Percentiles rank a stretch among this genome's conserved stretches.
phyloP scores from a whole-genome alignment of 1,140 invertebrate species.

The Xylocopa sonorina region DNA sequence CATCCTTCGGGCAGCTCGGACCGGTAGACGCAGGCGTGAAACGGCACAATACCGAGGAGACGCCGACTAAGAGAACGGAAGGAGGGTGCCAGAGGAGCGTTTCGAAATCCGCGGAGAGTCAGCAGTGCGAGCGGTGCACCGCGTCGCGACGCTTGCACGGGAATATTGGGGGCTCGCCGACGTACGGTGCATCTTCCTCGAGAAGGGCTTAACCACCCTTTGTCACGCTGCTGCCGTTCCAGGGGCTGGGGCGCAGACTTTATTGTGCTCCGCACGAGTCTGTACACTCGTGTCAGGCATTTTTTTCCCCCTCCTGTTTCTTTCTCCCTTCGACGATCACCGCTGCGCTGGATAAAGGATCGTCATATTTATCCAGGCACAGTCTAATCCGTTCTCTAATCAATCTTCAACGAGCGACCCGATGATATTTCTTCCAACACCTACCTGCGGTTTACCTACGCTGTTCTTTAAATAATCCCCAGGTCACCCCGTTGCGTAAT shows the following conservation, averaged over 20 bases:
- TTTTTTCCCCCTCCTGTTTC: constrained; percentile 53
- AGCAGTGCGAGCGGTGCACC: constrained; percentile 38
- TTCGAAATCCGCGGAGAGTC: background rate
- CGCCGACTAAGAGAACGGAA: too few species aligned
- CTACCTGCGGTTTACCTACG: background rate
- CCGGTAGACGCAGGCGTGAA: background rate
- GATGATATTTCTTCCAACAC: constrained; percentile 2
- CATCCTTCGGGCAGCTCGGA: too few species aligned
- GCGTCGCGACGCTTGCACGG: constrained; percentile 51
- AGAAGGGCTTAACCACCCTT: constrained; percentile 76
- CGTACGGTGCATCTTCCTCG: constrained; percentile 72
- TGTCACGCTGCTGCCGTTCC: constrained; percentile 70
- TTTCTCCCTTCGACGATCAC: constrained; percentile 19
- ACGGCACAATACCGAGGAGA: too few species aligned
- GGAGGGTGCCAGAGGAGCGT: too few species aligned
- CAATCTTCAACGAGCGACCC: background rate
- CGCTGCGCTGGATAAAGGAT: constrained; percentile 11
- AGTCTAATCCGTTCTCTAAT: background rate
- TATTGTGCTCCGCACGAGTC: constrained; percentile 73
- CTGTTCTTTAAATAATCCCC: background rate
- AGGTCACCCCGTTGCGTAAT: background rate
- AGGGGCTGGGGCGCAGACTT: constrained; percentile 74
- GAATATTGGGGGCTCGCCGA: constrained; percentile 55
- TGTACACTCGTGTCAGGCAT: constrained; percentile 66
- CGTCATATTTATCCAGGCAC: constrained; percentile 42